Evolutionary conservation across 2,113 vertebrate genomes (phyloP), one percentile per base, ranked within the genome.

Genomic region (Colossoma macropomum): DNA sequence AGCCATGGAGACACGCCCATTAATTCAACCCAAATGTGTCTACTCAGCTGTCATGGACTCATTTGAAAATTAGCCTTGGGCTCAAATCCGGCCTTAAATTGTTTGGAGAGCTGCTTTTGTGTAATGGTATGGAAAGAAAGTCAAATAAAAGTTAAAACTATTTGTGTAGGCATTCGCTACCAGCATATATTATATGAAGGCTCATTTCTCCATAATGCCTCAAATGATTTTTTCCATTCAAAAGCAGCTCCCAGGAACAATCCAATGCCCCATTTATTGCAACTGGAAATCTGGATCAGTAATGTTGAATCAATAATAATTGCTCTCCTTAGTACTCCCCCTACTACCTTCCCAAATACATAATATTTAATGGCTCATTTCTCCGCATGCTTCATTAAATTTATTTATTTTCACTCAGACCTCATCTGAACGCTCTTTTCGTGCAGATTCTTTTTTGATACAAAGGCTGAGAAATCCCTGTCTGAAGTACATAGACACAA

Each of bases 371-470:
- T 23, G 66, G 30, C 32, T 69, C 66, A 23, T 69, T 21, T 21
- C 66, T 34, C 32, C 11, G 2, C 66, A 69, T 69, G 30, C 32
- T 38, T 69, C 66, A 34, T 21, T 69, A 21, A 17, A 69, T 69
- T 13, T 69, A 69, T 69, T 34, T 69, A 69, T 69, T 69, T 69
- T 34, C 32, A 56, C 21, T 23, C 54, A 21, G 54, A 56, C 54
- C 19, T 56, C 17, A 56, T 56, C 21, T 56, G 54, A 21, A 56
- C 13, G 21, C 21, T 1, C 19, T 15, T 21, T 56, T 56, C 23
- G 17, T 38, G 19, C 66, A 23, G 30, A 30, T 38, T 38, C 66
- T 69, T 21, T 69, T 17, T 69, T 34, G 21, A 38, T 6, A 56
- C 17, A 38, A 38, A 69, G 34, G 32, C 66, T 69, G 32, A 3